A percentile compares a stretch with the other conserved stretches of the same genome.
Evolutionary conservation across 1,140 invertebrate genomes (phyloP).

Genomic region (Pogonus chalceus): DNA sequence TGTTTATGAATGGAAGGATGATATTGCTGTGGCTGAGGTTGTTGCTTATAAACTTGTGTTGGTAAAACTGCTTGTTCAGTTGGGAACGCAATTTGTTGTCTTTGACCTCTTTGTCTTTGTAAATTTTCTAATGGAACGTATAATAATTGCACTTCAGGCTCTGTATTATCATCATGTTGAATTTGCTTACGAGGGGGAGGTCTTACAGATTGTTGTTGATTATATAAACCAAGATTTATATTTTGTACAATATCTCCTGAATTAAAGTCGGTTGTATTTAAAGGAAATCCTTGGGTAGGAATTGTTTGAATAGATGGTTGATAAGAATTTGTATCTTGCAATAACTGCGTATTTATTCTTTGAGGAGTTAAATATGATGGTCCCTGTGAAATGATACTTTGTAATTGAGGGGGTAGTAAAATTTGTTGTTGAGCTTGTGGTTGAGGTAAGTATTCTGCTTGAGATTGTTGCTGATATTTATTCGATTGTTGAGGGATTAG

Average conservation of each 20-base stretch:
- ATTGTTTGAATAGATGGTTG: slow-evolving; percentile 15
- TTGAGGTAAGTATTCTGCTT: slow-evolving; percentile 8
- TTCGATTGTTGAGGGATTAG: neutral
- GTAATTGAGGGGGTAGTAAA: neutral
- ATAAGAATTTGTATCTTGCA: slow-evolving; percentile 9
- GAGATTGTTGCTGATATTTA: neutral
- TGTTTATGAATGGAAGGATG: slow-evolving; percentile 13
- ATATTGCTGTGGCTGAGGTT: slow-evolving; percentile 7
- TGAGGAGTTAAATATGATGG: neutral
- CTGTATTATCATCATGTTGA: slow-evolving; percentile 26
- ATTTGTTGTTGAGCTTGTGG: neutral
- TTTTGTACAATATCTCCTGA: neutral
- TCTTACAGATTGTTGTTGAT: slow-evolving; percentile 16
- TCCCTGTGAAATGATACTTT: neutral
- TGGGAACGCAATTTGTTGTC: neutral
- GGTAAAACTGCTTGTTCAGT: neutral
- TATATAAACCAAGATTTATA: slow-evolving; percentile 2
- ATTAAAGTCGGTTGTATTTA: slow-evolving; percentile 16
- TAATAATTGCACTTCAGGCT: slow-evolving; percentile 57
- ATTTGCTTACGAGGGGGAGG: slow-evolving; percentile 13
- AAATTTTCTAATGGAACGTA: slow-evolving; percentile 71
- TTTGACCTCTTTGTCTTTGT: slow-evolving; percentile 36
- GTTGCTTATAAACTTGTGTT: slow-evolving; percentile 12
- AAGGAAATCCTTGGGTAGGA: slow-evolving; percentile 9
- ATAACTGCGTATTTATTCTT: neutral